Percentiles rank a stretch among this genome's conserved stretches.
Evolutionary conservation across 2,113 vertebrate species (phyloP).

Genomic region (Halcyon malimbica): DNA sequence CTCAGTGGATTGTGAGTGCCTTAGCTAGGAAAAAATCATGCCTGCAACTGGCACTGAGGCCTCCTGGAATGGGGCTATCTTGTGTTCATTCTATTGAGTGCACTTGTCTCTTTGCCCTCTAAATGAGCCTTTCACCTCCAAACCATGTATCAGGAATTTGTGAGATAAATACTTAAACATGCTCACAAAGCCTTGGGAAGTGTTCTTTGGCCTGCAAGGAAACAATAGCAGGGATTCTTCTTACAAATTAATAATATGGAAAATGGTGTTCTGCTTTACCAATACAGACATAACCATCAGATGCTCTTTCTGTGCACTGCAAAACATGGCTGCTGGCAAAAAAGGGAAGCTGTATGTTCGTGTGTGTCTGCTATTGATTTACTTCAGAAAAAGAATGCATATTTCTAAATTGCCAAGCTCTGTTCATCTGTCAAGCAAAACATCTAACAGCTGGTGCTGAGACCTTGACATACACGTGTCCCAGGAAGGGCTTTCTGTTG

Average conservation of each 20-base stretch:
- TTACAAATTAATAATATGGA: background rate
- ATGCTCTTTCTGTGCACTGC: background rate
- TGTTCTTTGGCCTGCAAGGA: background rate
- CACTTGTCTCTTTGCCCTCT: background rate
- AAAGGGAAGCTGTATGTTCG: background rate
- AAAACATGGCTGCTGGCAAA: background rate
- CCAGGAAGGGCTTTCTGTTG: background rate
- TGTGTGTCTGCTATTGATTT: background rate
- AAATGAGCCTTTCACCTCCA: background rate
- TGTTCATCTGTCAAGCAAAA: background rate
- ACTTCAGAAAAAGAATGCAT: background rate
- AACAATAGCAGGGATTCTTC: background rate
- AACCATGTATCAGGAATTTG: background rate
- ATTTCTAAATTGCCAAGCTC: background rate
- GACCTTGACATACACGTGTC: background rate
- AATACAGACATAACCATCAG: rapidly evolving
- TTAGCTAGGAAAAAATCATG: background rate
- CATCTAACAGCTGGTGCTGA: background rate
- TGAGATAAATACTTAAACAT: background rate
- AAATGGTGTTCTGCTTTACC: background rate
- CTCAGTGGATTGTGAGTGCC: background rate
- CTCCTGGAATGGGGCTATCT: background rate
- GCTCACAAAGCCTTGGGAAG: background rate
- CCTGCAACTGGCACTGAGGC: background rate
- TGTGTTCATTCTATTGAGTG: background rate